These are phyloP conservation scores for Phrixothrix hirtus DNA, from an alignment of 2,888 invertebrate species.

Conservation along the genomic window DNA sequence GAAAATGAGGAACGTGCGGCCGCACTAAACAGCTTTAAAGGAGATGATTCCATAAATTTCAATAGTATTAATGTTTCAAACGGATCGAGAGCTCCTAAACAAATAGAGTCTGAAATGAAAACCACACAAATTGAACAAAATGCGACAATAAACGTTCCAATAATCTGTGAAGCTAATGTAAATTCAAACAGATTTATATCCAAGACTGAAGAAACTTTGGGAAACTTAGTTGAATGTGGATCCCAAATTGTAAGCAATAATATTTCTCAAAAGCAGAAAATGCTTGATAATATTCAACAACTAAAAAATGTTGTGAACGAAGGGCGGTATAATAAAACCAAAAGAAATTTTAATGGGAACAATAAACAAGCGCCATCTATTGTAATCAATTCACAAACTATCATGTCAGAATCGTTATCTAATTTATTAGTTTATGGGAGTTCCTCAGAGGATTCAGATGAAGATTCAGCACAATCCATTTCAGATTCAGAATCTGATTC, in stretches of 20 bases:
- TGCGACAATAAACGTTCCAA: slow-evolving; percentile 19
- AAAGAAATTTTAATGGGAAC: slow-evolving; percentile 6
- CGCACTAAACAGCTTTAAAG: no score
- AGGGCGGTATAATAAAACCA: slow-evolving; percentile 8
- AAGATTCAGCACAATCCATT: slow-evolving; percentile 16
- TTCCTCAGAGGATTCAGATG: slow-evolving; percentile 26
- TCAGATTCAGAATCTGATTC: slow-evolving; percentile 15
- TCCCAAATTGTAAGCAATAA: slow-evolving; percentile 20
- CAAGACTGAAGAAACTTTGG: slow-evolving; percentile 19
- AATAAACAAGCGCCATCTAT: slow-evolving; percentile 8
- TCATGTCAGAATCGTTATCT: slow-evolving; percentile 21
- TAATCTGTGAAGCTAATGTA: background rate
- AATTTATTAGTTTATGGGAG: slow-evolving; percentile 36
- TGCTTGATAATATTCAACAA: slow-evolving; percentile 11
- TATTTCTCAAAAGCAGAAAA: background rate
- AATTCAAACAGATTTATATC: slow-evolving; percentile 5
- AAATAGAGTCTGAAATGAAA: background rate
- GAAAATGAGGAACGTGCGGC: slow-evolving; percentile 15
- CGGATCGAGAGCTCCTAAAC: no score
- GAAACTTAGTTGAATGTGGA: slow-evolving; percentile 7
- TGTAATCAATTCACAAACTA: slow-evolving; percentile 1
- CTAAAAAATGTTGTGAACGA: slow-evolving; percentile 6
- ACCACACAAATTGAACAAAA: slow-evolving; percentile 4
- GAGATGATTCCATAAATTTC: no score
- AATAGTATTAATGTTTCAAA: no score